Base-by-base conservation (phyloP, 1,140 invertebrate species). In the Drosophila fuyamai region DNA sequence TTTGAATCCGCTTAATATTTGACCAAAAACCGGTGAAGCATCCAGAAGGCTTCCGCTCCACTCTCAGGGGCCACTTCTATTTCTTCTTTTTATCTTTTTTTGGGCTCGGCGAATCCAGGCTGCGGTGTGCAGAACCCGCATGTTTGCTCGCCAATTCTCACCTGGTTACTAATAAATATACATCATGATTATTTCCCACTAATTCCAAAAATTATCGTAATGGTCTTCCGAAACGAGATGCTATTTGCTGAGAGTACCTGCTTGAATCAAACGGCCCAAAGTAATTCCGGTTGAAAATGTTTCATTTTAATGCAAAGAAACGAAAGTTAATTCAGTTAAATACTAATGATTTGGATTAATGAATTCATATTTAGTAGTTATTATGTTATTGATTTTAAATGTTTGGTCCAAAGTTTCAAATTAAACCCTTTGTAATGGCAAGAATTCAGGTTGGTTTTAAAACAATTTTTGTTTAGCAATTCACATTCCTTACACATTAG, bases 121-220 rank as follows among this genome's bases (percentile, higher is more conserved):
- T 63, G 16, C 16, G 51, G 62, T 63, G 55, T 81, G 74, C 73
- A 83, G 84, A 89, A 89, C 79, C 67, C 54, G 56, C 70, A 35
- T 81, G 41, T 89, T 90, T 90, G 48, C 62, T 43, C 38, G 46
- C 41, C 68, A 79, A 76, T 89, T 89, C 65, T 51, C 84, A 89
- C 81, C 48, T 79, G 47, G 14, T n/a, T 56, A 76, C 84, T 89
- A 89, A 89, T 84, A 83, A 90, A 84, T 90, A 65, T 58, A 84
- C 84, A 84, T 84, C 84, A 84, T 89, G 84, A 89, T 90, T 90
- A 89, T 84, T 89, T 89, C 77, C 61, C 70, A 81, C 77, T 84
- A 89, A 89, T 90, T 89, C 70, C 83, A 81, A 79, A 81, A 79
- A 84, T 89, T 71, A 89, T 84, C 85, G 81, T 73, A 67, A 76